These are phyloP conservation scores for Xestia sexstrigata DNA, from an alignment of 2,888 invertebrate genomes.

Conservation along the genomic window DNA sequence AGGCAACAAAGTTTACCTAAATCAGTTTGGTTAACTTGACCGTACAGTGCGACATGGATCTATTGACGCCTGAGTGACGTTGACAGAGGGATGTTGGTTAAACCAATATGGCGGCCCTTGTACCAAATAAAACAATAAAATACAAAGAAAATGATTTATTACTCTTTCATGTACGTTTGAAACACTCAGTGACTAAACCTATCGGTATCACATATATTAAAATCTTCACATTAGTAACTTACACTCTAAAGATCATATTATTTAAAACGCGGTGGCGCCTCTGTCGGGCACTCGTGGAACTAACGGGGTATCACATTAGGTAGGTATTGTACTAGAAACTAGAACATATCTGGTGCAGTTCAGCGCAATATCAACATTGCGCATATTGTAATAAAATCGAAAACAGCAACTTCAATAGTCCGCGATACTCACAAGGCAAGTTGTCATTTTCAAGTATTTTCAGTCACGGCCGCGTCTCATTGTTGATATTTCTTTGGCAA, in stretches of 20 bases:
- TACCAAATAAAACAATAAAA: constrained; percentile 32
- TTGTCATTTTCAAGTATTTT: no score
- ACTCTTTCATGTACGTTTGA: constrained; percentile 5
- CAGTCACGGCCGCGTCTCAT: neutral
- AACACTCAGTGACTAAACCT: neutral
- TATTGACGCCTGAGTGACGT: neutral
- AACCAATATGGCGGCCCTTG: neutral
- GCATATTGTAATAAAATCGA: neutral
- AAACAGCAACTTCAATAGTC: neutral
- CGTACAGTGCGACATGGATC: neutral
- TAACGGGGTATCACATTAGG: neutral
- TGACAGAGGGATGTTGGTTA: neutral
- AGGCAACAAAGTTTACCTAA: no score
- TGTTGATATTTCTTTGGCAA: neutral
- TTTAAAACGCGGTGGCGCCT: constrained; percentile 8
- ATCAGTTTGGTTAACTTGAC: neutral
- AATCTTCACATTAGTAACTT: neutral
- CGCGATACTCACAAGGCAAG: no score
- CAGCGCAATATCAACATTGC: neutral
- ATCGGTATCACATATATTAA: neutral
- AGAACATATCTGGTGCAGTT: neutral
- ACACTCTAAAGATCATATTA: neutral
- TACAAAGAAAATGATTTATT: constrained; percentile 40
- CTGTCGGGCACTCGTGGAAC: constrained; percentile 12
- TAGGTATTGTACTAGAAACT: no score